A percentile compares a stretch with the other conserved stretches of the same genome.
Evolutionary conservation across 2,113 vertebrate genomes (phyloP).

Genomic region (Pangasianodon hypophthalmus): DNA sequence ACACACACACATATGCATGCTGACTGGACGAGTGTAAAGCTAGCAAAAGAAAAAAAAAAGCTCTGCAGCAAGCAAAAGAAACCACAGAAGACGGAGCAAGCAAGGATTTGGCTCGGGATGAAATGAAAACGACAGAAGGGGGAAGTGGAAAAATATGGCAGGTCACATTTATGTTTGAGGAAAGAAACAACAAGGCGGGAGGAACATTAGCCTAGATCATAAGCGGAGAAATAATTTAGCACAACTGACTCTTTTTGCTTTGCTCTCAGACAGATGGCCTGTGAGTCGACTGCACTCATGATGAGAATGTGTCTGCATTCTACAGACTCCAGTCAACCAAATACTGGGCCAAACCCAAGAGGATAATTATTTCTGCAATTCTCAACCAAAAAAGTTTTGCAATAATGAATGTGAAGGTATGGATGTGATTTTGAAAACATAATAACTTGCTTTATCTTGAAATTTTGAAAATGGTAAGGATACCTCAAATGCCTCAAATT

Average conservation of each 20-base stretch:
- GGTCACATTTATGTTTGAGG: slow-evolving; percentile 70
- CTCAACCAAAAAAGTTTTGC: background rate
- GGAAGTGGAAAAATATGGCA: slow-evolving; percentile 62
- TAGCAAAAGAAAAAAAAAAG: background rate
- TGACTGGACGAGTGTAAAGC: slow-evolving; percentile 55
- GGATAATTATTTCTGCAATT: background rate
- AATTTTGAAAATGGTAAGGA: background rate
- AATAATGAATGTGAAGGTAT: background rate
- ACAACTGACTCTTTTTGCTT: slow-evolving; percentile 64
- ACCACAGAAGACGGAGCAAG: slow-evolving; percentile 58
- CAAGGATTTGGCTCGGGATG: slow-evolving; percentile 66
- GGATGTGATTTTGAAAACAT: background rate
- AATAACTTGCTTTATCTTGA: background rate
- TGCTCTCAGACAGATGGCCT: slow-evolving; percentile 65
- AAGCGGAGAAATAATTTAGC: slow-evolving; percentile 72
- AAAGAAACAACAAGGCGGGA: slow-evolving; percentile 60
- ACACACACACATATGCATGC: slow-evolving; percentile 42
- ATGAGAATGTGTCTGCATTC: slow-evolving; percentile 40
- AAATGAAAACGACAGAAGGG: slow-evolving; percentile 63
- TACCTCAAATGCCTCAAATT: background rate
- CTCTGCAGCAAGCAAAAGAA: slow-evolving; percentile 47
- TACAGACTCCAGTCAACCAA: slow-evolving; percentile 12
- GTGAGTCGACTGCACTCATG: slow-evolving; percentile 60
- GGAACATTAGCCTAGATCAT: slow-evolving; percentile 61
- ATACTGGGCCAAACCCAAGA: slow-evolving; percentile 9